phyloP scores from a whole-genome alignment of 2,888 invertebrate genomes.

The Diloba caeruleocephala region DNA sequence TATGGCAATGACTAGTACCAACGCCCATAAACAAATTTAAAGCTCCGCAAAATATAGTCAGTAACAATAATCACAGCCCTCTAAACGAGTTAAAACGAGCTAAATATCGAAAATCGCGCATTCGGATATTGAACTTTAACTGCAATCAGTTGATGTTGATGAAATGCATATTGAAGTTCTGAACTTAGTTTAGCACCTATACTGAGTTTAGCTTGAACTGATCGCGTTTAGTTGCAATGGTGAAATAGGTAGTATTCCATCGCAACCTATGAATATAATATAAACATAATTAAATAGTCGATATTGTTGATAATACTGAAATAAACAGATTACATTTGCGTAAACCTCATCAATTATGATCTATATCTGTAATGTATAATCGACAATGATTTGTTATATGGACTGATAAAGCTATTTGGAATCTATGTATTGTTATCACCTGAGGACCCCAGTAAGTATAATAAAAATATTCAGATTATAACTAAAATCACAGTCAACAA shows the following conservation, averaged over 20 bases:
- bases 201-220: no score
- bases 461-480: constrained; percentile 49
- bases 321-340: constrained; percentile 52
- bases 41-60: no score
- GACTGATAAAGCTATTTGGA: constrained; percentile 55
- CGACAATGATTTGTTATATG: constrained; percentile 65
- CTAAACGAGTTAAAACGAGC: no score
- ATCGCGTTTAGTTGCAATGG: no score
- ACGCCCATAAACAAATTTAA: no score
- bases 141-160: no score
- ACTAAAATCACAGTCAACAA: constrained; percentile 45
- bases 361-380: constrained; percentile 58
- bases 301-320: constrained; percentile 27
- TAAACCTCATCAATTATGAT: constrained; percentile 70
- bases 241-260: constrained; percentile 27
- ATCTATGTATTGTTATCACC: constrained; percentile 58
- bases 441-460: constrained; percentile 59
- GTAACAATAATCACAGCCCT: no score
- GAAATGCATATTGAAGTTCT: no score
- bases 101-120: no score
- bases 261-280: not conserved
- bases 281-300: constrained; percentile 17
- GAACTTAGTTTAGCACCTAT: no score
- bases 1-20: no score
- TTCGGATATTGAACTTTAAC: no score